These are phyloP conservation scores for Aleiodes sp. DNA, from an alignment of 1,140 invertebrate species.

Conservation along the genomic window DNA sequence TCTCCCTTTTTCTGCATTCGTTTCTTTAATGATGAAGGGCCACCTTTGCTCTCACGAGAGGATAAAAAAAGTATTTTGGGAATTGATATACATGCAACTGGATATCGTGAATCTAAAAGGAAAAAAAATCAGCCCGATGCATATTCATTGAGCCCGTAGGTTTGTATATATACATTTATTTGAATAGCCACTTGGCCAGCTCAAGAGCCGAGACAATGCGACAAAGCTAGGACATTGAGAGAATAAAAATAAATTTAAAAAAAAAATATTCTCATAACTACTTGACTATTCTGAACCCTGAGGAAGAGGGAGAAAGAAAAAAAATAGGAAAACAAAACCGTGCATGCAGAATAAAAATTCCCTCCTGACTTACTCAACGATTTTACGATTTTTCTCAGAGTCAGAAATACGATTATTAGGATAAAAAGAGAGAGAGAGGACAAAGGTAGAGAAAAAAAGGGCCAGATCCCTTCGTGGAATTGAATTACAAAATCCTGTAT, in stretches of 20 bases:
- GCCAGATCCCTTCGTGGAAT: not conserved
- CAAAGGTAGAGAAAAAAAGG: not conserved
- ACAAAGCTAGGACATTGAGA: not conserved
- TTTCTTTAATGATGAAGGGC: not conserved
- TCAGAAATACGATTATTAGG: not conserved
- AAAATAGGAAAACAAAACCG: too few relatives aligned
- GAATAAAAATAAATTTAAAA: not conserved
- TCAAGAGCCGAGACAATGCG: not conserved
- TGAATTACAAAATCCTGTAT: not conserved
- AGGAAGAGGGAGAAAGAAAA: too few relatives aligned
- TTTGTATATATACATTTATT: not conserved
- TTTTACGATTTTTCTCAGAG: not conserved
- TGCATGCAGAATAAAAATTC: conserved; percentile 8
- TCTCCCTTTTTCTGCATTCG: not conserved
- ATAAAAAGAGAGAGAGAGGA: not conserved
- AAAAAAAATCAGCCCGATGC: not conserved
- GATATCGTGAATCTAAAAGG: not conserved
- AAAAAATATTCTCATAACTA: not conserved
- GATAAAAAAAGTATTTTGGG: not conserved
- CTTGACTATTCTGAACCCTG: not conserved
- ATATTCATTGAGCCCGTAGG: conserved; percentile 5
- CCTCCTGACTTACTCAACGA: not conserved
- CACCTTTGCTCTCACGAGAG: not conserved
- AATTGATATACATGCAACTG: not conserved
- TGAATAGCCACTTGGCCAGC: not conserved